phyloP scores from a whole-genome alignment of 2,797 vertebrate species.

The Halcyon chelicuti region DNA sequence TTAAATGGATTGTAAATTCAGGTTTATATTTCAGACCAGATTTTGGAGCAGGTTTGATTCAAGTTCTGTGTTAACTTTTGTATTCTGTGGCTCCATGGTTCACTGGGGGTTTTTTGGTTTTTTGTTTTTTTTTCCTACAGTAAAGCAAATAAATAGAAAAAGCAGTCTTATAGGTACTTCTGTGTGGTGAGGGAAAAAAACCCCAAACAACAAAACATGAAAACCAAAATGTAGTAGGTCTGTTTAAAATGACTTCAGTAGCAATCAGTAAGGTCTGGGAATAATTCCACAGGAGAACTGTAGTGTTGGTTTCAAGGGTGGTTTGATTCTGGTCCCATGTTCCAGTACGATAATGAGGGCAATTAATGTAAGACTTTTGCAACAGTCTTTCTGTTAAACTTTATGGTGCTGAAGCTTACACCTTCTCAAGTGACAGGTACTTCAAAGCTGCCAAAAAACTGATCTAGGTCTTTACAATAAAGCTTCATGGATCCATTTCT shows the following conservation, averaged over 20 bases:
- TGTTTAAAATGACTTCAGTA: neutral
- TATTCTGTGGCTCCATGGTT: neutral
- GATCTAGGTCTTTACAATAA: neutral
- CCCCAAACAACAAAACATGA: no score
- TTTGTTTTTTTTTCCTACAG: neutral
- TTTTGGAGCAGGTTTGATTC: neutral
- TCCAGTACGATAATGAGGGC: neutral
- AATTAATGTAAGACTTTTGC: neutral
- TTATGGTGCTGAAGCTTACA: neutral
- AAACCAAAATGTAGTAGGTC: neutral
- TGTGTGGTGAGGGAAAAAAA: neutral
- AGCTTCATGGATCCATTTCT: neutral
- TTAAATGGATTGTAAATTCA: neutral
- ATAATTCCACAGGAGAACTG: neutral
- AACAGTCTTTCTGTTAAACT: neutral
- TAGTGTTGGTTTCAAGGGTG: neutral
- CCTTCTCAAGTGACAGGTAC: neutral
- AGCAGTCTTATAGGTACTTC: neutral
- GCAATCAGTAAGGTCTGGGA: neutral
- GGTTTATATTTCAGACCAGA: neutral
- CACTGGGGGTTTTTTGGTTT: neutral
- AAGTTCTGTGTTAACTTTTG: neutral
- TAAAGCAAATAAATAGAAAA: neutral
- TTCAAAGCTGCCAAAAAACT: neutral
- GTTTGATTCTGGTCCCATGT: neutral